A percentile compares a stretch with the other conserved stretches of the same genome.
phyloP scores from a whole-genome alignment of 1,140 invertebrate species.

The Leptoteleia sp. region DNA sequence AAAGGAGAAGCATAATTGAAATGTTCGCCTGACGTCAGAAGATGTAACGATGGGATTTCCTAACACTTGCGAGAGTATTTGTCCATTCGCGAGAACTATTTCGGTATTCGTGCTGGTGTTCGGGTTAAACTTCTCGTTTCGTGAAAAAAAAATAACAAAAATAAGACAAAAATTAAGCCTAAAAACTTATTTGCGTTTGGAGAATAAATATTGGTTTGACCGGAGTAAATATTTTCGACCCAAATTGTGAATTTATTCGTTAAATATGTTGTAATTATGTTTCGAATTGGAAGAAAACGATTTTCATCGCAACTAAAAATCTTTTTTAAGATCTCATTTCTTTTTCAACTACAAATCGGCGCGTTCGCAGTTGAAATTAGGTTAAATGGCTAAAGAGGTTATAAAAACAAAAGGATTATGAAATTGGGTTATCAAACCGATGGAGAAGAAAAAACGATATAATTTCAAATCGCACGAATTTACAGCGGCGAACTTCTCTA shows the following conservation, averaged over 20 bases:
- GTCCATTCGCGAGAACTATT: slow-evolving; percentile 42
- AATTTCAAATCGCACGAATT: too few relatives aligned
- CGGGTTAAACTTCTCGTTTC: neutral
- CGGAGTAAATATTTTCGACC: slow-evolving; percentile 14
- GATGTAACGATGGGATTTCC: slow-evolving; percentile 29
- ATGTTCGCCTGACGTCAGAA: slow-evolving; percentile 19
- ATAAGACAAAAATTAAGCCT: too few relatives aligned
- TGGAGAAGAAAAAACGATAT: too few relatives aligned
- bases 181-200: neutral
- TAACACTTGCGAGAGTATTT: slow-evolving; percentile 18
- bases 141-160: neutral
- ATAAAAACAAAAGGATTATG: too few relatives aligned
- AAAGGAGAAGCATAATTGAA: slow-evolving; percentile 12
- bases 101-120: slow-evolving; percentile 14
- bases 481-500: too few relatives aligned
- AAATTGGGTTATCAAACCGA: too few relatives aligned
- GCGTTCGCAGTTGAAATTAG: too few relatives aligned
- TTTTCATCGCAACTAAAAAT: too few relatives aligned
- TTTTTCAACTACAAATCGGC: too few relatives aligned
- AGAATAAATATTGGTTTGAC: slow-evolving; percentile 1
- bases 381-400: too few relatives aligned
- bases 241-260: slow-evolving; percentile 3
- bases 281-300: neutral
- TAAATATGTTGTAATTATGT: slow-evolving; percentile 8
- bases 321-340: too few relatives aligned